Evolutionary conservation across 92 coral and sea anemone genomes (phyloP).

Genomic region (Palythoa grandiflora): DNA sequence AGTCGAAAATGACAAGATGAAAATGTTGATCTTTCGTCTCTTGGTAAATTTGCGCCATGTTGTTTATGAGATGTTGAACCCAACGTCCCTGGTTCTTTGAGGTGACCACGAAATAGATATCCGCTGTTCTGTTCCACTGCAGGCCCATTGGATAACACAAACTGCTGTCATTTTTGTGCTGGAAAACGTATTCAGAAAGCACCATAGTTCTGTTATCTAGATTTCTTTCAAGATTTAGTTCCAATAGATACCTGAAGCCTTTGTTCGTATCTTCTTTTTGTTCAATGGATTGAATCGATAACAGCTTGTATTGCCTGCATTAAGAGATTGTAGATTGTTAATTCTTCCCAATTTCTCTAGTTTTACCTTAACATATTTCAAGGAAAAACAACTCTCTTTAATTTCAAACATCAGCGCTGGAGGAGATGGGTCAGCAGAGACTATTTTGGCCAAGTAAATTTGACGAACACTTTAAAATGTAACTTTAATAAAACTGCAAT

Average conservation of each 20-base stretch:
- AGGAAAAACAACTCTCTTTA: too few species aligned
- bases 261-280: conserved; percentile 60
- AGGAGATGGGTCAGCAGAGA: too few species aligned
- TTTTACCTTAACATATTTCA: too few species aligned
- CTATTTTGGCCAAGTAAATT: too few species aligned
- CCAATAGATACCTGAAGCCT: conserved; percentile 84
- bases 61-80: conserved; percentile 62
- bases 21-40: conserved; percentile 33
- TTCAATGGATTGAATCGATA: conserved; percentile 72
- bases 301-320: conserved; percentile 67
- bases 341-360: too few species aligned
- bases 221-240: conserved; percentile 68
- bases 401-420: too few species aligned
- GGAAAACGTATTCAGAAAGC: conserved; percentile 84
- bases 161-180: conserved; percentile 46
- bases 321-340: background rate
- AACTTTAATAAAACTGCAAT: too few species aligned
- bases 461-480: too few species aligned
- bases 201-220: conserved; percentile 57
- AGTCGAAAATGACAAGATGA: conserved; percentile 37
- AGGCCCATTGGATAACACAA: conserved; percentile 79
- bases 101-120: conserved; percentile 76
- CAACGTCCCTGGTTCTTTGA: conserved; percentile 85
- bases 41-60: conserved; percentile 24
- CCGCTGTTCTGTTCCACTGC: conserved; percentile 79